Percentiles rank a stretch among this genome's conserved stretches.
Conservation (phyloP, 2,113 vertebrate species). For the Mustela lutreola region DNA sequence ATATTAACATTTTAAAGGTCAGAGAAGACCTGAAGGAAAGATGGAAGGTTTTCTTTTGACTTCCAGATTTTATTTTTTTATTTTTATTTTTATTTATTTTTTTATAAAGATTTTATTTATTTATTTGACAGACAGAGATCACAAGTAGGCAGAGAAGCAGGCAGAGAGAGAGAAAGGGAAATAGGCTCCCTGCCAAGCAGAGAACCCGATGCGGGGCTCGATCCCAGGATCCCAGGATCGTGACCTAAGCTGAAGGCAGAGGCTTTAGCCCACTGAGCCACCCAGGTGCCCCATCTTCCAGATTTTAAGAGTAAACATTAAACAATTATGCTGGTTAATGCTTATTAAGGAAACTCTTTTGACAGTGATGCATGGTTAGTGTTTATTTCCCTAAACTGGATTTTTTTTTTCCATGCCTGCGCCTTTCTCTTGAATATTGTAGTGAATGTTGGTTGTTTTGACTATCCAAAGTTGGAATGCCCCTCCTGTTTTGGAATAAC, state of each 20-base stretch:
- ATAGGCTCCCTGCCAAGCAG: too few relatives aligned
- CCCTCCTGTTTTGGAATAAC: neutral
- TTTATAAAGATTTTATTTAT: too few relatives aligned
- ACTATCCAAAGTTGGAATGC: neutral
- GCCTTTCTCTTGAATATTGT: neutral
- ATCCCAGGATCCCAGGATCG: too few relatives aligned
- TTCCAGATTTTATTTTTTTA: neutral
- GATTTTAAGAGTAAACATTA: neutral
- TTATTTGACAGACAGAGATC: too few relatives aligned
- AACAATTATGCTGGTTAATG: neutral
- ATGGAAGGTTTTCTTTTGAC: neutral
- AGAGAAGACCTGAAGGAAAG: neutral
- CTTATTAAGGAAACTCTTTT: neutral
- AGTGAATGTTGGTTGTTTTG: neutral
- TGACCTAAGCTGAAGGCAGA: too few relatives aligned
- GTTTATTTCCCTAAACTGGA: neutral
- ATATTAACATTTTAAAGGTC: slow-evolving; percentile 14
- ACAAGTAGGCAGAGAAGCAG: too few relatives aligned
- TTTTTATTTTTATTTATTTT: too few relatives aligned
- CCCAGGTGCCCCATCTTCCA: neutral
- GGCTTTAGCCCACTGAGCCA: too few relatives aligned
- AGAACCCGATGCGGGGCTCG: too few relatives aligned
- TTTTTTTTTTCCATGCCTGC: neutral
- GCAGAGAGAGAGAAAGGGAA: too few relatives aligned
- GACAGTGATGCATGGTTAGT: neutral